Conservation (phyloP, 2,113 vertebrate species). For the Chaenocephalus aceratus region DNA sequence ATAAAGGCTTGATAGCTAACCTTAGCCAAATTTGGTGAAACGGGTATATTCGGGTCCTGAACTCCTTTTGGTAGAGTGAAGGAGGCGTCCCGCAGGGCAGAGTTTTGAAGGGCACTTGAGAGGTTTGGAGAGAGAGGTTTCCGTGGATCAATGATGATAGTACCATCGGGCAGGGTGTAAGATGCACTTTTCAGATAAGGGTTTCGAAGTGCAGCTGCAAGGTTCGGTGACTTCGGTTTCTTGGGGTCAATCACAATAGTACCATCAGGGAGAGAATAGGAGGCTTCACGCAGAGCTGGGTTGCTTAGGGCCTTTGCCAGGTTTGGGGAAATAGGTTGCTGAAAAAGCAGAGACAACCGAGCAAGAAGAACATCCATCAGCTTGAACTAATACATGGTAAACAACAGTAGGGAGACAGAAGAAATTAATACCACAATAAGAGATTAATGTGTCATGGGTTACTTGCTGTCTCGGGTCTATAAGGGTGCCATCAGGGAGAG, state of each 20-base stretch:
- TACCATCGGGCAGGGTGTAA: slow-evolving; percentile 82
- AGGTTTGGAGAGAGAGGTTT: slow-evolving; percentile 79
- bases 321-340: slow-evolving; percentile 77
- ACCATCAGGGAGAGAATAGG: slow-evolving; percentile 77
- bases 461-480: slow-evolving; percentile 74
- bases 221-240: slow-evolving; percentile 69
- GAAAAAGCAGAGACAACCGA: slow-evolving; percentile 25
- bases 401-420: neutral
- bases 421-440: neutral
- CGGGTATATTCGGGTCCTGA: slow-evolving; percentile 67
- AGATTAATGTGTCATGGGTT: slow-evolving; percentile 19
- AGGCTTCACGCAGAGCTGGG: slow-evolving; percentile 69
- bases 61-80: slow-evolving; percentile 77
- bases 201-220: slow-evolving; percentile 79
- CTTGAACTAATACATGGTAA: neutral
- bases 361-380: slow-evolving; percentile 3
- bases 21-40: slow-evolving; percentile 71
- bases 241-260: slow-evolving; percentile 75
- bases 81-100: slow-evolving; percentile 66
- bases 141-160: slow-evolving; percentile 79
- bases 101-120: slow-evolving; percentile 72
- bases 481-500: slow-evolving; percentile 77
- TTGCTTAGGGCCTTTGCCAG: slow-evolving; percentile 71
- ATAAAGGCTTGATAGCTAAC: slow-evolving; percentile 39
- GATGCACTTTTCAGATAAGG: slow-evolving; percentile 79